A percentile compares a stretch with the other conserved stretches of the same genome.
Evolutionary conservation across 1,140 invertebrate genomes (phyloP).

Genomic region (Macrostomum lignano): DNA sequence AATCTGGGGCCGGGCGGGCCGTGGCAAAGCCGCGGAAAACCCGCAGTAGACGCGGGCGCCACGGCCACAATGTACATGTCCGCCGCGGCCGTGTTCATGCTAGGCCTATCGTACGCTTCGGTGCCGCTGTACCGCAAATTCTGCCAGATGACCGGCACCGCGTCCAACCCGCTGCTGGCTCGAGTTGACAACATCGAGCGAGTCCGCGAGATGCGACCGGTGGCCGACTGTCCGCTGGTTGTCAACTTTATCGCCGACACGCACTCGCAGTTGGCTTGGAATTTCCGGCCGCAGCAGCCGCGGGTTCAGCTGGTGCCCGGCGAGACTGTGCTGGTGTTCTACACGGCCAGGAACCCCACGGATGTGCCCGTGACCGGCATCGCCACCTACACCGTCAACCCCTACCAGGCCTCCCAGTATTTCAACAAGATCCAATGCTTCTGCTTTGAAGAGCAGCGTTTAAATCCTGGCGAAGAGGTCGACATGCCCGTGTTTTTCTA

Average conservation of each 20-base stretch:
- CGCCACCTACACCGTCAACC: constrained; percentile 49
- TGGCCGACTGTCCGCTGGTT: constrained; percentile 42
- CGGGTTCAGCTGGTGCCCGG: constrained; percentile 61
- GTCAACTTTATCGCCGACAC: constrained; percentile 75
- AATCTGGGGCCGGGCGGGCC: too few relatives aligned
- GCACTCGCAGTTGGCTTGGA: constrained; percentile 64
- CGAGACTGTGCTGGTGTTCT: constrained; percentile 91
- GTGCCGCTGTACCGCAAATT: constrained; percentile 89
- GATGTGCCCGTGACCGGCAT: constrained; percentile 61
- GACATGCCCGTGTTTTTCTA: constrained; percentile 99
- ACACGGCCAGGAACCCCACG: constrained; percentile 74
- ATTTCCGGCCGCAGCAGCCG: constrained; percentile 70
- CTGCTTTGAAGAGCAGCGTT: constrained; percentile 90
- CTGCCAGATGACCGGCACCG: constrained; percentile 70
- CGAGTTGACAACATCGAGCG: constrained; percentile 36
- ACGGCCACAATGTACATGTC: too few relatives aligned
- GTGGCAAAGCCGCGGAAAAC: too few relatives aligned
- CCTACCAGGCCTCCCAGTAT: constrained; percentile 85
- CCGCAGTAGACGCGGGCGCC: too few relatives aligned
- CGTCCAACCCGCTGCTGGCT: constrained; percentile 39
- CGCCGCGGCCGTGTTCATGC: constrained; percentile 46
- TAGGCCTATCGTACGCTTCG: constrained; percentile 65
- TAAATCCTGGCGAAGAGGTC: constrained; percentile 86
- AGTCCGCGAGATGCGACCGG: constrained; percentile 44
- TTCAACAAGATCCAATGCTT: constrained; percentile 99